Conservation (phyloP, 2,113 vertebrate species). For the Bubo scandiacus region DNA sequence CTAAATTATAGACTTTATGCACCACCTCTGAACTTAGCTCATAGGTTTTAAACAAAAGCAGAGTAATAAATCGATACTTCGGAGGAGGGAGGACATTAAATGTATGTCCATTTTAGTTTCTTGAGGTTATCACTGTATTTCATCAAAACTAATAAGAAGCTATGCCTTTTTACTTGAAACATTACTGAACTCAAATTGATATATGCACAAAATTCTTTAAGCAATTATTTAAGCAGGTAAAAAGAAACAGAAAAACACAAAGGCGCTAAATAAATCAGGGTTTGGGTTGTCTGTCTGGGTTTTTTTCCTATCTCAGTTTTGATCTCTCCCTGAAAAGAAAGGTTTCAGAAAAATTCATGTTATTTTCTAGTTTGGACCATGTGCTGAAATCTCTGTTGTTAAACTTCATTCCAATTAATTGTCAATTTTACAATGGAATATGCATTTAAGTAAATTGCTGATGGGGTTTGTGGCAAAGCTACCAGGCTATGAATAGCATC, state of each 20-base stretch:
- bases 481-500: slow-evolving; percentile 4
- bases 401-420: not conserved
- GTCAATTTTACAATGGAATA: slow-evolving; percentile 8
- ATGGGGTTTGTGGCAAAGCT: slow-evolving; percentile 31
- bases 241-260: not conserved
- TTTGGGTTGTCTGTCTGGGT: not conserved
- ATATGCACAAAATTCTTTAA: not conserved
- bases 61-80: not conserved
- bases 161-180: not conserved
- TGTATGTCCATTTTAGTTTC: slow-evolving; percentile 12
- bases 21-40: slow-evolving; percentile 48
- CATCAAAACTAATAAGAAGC: slow-evolving; percentile 13
- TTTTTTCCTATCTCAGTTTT: not conserved
- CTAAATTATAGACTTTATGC: slow-evolving; percentile 17
- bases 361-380: not conserved
- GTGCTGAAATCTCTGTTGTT: not conserved
- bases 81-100: not conserved
- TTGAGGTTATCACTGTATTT: not conserved
- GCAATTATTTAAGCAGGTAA: not conserved
- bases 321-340: not conserved
- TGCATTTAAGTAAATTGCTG: slow-evolving; percentile 42
- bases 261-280: not conserved
- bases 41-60: slow-evolving; percentile 37
- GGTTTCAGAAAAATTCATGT: not conserved
- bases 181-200: not conserved